A percentile compares a stretch with the other conserved stretches of the same genome.
These are phyloP conservation scores for Ailuropoda melanoleuca DNA, from an alignment of 2,113 vertebrate species.

Conservation along the genomic window DNA sequence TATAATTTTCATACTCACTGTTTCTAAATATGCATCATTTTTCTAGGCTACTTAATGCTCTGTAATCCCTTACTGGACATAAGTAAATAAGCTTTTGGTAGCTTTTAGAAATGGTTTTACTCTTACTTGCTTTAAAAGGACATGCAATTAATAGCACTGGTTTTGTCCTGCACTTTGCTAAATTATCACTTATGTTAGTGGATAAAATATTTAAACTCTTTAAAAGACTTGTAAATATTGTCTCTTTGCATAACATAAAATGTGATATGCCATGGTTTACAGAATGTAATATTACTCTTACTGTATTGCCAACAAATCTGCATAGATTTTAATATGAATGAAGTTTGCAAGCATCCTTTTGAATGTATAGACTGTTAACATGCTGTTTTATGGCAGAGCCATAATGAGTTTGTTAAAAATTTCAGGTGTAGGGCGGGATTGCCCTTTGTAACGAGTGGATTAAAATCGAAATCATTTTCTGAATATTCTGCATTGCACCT, in stretches of 20 bases:
- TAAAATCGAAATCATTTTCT: slow-evolving; percentile 69
- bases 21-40: slow-evolving; percentile 78
- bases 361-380: slow-evolving; percentile 89
- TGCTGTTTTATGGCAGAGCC: slow-evolving; percentile 87
- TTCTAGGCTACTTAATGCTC: slow-evolving; percentile 78
- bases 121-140: slow-evolving; percentile 82
- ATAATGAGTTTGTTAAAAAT: slow-evolving; percentile 87
- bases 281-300: slow-evolving; percentile 91
- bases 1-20: slow-evolving; percentile 83
- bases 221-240: slow-evolving; percentile 91
- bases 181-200: slow-evolving; percentile 79
- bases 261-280: slow-evolving; percentile 96
- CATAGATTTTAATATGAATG: slow-evolving; percentile 84
- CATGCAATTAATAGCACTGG: slow-evolving; percentile 83
- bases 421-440: slow-evolving; percentile 87
- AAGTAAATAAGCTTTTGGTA: slow-evolving; percentile 81
- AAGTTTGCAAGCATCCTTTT: slow-evolving; percentile 86
- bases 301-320: slow-evolving; percentile 89
- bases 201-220: slow-evolving; percentile 80
- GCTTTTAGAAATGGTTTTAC: slow-evolving; percentile 78
- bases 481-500: slow-evolving; percentile 61
- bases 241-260: slow-evolving; percentile 92
- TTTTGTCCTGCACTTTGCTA: slow-evolving; percentile 89
- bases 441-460: slow-evolving; percentile 85
- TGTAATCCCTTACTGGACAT: slow-evolving; percentile 78